Conservation (phyloP, 2,888 invertebrate genomes). For the Emmelina monodactyla region DNA sequence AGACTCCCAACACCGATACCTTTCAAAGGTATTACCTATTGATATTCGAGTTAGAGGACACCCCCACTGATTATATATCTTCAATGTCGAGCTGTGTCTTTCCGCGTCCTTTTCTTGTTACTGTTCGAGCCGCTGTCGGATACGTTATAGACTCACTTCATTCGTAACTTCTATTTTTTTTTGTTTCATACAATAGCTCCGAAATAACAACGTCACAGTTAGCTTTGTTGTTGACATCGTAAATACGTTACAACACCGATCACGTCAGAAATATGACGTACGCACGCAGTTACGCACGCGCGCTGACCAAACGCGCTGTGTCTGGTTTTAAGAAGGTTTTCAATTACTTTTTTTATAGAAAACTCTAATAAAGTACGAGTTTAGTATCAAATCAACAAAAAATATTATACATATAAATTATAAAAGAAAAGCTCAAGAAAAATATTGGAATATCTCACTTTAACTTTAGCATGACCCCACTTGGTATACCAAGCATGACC, state of each 20-base stretch:
- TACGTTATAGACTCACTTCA: background rate
- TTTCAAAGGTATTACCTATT: too few relatives aligned
- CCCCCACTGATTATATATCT: background rate
- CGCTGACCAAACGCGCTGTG: too few relatives aligned
- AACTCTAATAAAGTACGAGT: too few relatives aligned
- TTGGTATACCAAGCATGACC: conserved; percentile 84
- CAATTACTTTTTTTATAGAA: too few relatives aligned
- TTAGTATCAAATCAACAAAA: too few relatives aligned
- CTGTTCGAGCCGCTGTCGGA: background rate
- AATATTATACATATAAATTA: background rate
- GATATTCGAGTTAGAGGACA: too few relatives aligned
- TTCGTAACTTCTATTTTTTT: background rate
- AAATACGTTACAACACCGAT: background rate
- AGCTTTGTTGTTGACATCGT: background rate
- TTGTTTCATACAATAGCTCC: background rate
- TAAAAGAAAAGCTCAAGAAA: background rate
- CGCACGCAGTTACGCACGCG: background rate
- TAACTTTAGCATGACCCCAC: conserved; percentile 87
- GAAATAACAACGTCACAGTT: background rate
- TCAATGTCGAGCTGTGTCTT: background rate
- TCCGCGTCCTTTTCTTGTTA: background rate
- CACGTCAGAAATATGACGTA: background rate
- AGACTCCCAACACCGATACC: too few relatives aligned
- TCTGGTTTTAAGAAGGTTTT: too few relatives aligned
- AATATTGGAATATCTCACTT: conserved; percentile 65